Evolutionary conservation across 2,797 vertebrate species (phyloP).

Genomic region (Halcyon chelicuti): DNA sequence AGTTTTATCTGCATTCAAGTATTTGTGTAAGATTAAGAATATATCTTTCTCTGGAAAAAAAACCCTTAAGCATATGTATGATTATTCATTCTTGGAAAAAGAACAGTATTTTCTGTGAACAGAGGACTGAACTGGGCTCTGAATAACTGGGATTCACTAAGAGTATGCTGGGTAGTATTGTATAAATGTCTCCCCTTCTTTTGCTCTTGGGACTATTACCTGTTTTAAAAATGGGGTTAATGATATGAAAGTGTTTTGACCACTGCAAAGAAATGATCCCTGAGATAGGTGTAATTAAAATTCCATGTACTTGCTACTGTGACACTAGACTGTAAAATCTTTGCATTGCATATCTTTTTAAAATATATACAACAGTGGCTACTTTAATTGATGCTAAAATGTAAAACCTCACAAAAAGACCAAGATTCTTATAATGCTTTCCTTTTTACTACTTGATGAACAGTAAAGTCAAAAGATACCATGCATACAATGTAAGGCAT

Average conservation of each 20-base stretch:
- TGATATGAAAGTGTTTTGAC: background rate
- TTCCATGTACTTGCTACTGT: background rate
- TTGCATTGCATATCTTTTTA: background rate
- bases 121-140: background rate
- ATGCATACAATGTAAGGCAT: background rate
- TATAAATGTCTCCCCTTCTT: background rate
- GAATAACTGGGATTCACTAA: background rate
- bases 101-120: background rate
- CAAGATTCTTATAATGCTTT: background rate
- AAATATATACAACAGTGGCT: background rate
- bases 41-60: background rate
- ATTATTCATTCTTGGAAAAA: background rate
- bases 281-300: background rate
- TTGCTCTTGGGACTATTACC: background rate
- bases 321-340: background rate
- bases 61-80: background rate
- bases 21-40: background rate
- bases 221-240: background rate
- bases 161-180: rapidly evolving
- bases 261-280: background rate
- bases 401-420: background rate
- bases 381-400: background rate
- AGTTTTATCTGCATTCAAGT: background rate
- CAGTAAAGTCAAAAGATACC: background rate
- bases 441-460: background rate